Evolutionary conservation across 2,113 vertebrate genomes (phyloP), one percentile per base, ranked within the genome.

Genomic region (Macquaria ambigua): DNA sequence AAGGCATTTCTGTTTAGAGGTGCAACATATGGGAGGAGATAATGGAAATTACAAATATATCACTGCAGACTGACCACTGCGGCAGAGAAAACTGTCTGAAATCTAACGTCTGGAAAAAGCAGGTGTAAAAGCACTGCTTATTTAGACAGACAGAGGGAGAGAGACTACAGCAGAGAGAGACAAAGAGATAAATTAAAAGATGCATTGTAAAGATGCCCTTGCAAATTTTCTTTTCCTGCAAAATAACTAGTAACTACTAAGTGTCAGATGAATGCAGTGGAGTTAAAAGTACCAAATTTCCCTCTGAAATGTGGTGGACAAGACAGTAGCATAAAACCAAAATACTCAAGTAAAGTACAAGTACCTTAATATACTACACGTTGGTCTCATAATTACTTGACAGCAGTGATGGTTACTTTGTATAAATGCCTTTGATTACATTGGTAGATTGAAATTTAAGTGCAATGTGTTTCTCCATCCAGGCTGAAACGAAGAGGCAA

Each of bases 401-500:
- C 34, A 48, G 25, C 41, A 14, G 21, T 52, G 72, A 31, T 41
- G 58, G 10, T 53, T 8, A 28, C 31, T 41, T 18, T 71, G 21
- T 14, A 7, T 23, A 18, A 72, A 55, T 56, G 1, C 0, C 10
- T 21, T 77, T 64, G 63, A 68, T 28, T 9, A 28, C 15, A 41
- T 12, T 64, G 20, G 3, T 23, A 6, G 31, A 21, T 77, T 73
- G 18, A n/a, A 18, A 67, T 31, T 62, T 3, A 28, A 50, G 12
- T 46, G 37, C 5, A 39, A 9, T 12, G 6, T 61, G 1, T 58
- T 61, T 34, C 25, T 58, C 53, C 74, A 23, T 11, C 9, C 82
- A 92, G 91, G 76, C 34, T 89, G 11, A 90, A 67, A 59, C 85
- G 48, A 61, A 77, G 88, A 86, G 53, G 55, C 25, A 41, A 62